Evolutionary conservation across 1,140 invertebrate genomes (phyloP), one percentile per base, ranked within the genome.

Genomic region (Protaetia brevitarsis): DNA sequence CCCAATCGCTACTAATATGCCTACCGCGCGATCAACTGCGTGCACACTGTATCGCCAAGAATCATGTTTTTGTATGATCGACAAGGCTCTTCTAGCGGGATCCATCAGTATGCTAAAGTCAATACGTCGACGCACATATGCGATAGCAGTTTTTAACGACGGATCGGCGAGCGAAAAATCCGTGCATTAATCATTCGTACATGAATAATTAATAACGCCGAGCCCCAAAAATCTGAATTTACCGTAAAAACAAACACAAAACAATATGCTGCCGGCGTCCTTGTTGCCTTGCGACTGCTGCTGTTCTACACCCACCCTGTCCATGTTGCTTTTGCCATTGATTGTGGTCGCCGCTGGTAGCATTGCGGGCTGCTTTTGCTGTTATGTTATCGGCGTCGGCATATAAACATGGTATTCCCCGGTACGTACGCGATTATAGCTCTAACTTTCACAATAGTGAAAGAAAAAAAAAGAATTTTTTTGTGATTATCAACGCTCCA

Each of bases 211-310:
- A 45, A 45, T 45, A 45, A 4, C 41, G 13, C 41, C 19, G 13
- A 13, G 41, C 4, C 8, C 4, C 19, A 45, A 45, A 45, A 45
- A 45, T 45, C 41, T 13, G 41, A 45, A 45, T 45, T 45, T 19
- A 13, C 41, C 19, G 41, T n/a, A 45, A 45, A 45, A 45, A 45
- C 41, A 45, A 45, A 45, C 41, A 45, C 41, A 13, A 19, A 45
- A 45, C 41, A 45, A 45, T 45, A 45, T 45, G 41, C 41, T 45
- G 13, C 41, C 13, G 41, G 13, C 10, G 41, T 1, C 16, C 41
- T 7, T 3, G 1, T 3, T 7, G n/a, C 10, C 1, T 13, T 23
- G 13, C 13, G 10, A 16, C 23, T 10, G 8, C 8, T 16, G 16
- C 41, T 19, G 41, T 7, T 13, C 34, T 36, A 36, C 11, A n/a